phyloP scores from a whole-genome alignment of 2,797 vertebrate species.

The Coregonus sp. region DNA sequence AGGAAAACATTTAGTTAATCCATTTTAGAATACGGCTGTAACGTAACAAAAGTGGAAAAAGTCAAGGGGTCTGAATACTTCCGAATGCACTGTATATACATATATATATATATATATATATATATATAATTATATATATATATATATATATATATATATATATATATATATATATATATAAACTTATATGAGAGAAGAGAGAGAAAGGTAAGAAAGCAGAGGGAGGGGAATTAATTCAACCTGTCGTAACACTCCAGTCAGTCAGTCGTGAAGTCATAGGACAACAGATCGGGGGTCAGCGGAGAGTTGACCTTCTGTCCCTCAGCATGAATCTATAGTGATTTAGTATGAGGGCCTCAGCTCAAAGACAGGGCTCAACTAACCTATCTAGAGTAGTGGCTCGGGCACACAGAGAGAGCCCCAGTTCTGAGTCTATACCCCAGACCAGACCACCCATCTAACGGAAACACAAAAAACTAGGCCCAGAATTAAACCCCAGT shows the following conservation, averaged over 20 bases:
- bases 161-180: no score
- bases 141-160: no score
- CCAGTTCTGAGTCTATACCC: constrained; percentile 19
- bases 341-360: constrained; percentile 22
- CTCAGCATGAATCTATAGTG: constrained; percentile 21
- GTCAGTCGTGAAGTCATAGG: constrained; percentile 17
- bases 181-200: not conserved
- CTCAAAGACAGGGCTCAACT: constrained; percentile 20
- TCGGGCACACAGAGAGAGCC: constrained; percentile 20
- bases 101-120: no score
- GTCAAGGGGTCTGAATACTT: no score
- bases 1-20: no score
- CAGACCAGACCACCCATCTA: constrained; percentile 45
- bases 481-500: constrained; percentile 36
- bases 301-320: constrained; percentile 28
- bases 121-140: no score
- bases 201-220: not conserved
- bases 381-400: constrained; percentile 10
- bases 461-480: constrained; percentile 33
- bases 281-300: constrained; percentile 31
- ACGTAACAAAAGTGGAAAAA: no score
- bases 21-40: no score
- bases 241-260: not conserved
- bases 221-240: not conserved
- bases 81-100: no score